Conservation (phyloP, 2,797 vertebrate genomes). For the Cetoscarus ocellatus region DNA sequence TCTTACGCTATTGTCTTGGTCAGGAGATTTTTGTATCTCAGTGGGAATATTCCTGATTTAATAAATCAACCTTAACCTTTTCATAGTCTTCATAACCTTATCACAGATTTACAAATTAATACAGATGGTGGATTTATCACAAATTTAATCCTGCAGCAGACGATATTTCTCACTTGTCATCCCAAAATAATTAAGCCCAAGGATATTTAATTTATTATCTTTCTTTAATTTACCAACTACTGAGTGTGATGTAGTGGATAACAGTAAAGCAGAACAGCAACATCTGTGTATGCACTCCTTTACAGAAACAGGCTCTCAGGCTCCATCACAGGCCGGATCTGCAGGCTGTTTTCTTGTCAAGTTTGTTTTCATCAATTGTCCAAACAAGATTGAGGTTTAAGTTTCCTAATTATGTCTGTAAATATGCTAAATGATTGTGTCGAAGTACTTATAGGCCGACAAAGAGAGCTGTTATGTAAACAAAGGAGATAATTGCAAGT, state of each 20-base stretch:
- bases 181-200: too few relatives aligned
- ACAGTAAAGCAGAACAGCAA: neutral
- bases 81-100: too few relatives aligned
- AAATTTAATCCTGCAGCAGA: too few relatives aligned
- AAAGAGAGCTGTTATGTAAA: slow-evolving; percentile 7
- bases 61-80: too few relatives aligned
- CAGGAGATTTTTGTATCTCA: too few relatives aligned
- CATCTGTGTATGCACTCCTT: slow-evolving; percentile 28
- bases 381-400: neutral
- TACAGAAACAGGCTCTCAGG: slow-evolving; percentile 27
- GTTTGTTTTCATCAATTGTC: slow-evolving; percentile 8
- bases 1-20: too few relatives aligned
- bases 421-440: neutral
- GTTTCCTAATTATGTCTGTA: neutral
- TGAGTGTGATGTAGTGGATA: slow-evolving; percentile 23
- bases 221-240: neutral
- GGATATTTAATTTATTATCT: too few relatives aligned
- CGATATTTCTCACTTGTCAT: too few relatives aligned
- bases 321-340: neutral
- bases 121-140: too few relatives aligned
- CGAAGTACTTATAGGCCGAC: neutral
- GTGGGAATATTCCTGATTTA: too few relatives aligned
- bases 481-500: slow-evolving; percentile 13
- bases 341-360: slow-evolving; percentile 3
- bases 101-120: too few relatives aligned